Evolutionary conservation across 1,140 invertebrate genomes (phyloP).

Genomic region (Riptortus pedestris): DNA sequence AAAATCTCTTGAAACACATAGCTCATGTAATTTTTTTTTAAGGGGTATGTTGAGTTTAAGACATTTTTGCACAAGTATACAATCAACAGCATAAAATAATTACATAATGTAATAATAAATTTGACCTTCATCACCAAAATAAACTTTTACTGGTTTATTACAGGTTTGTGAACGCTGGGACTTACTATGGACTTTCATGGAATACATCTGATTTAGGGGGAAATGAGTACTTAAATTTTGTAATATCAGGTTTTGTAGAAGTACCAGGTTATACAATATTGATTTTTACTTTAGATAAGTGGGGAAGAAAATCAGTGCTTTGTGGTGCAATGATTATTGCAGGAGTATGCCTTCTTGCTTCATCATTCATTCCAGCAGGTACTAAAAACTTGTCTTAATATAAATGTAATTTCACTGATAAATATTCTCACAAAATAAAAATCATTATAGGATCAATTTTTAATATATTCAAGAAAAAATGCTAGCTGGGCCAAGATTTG

Average conservation of each 20-base stretch:
- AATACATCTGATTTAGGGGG: constrained; percentile 62
- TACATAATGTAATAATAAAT: too few relatives aligned
- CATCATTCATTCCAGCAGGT: constrained; percentile 49
- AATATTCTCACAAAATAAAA: not conserved
- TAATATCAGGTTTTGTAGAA: constrained; percentile 64
- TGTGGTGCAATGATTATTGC: constrained; percentile 58
- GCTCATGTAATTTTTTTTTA: too few relatives aligned
- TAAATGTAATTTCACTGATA: not conserved
- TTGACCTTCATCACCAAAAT: too few relatives aligned
- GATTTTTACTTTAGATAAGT: constrained; percentile 57
- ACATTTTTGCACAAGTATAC: too few relatives aligned
- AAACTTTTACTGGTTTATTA: too few relatives aligned
- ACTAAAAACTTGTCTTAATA: too few relatives aligned
- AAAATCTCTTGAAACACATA: too few relatives aligned
- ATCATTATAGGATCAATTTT: not conserved
- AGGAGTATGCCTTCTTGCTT: constrained; percentile 49
- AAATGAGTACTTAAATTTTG: constrained; percentile 63
- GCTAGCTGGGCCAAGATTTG: too few relatives aligned
- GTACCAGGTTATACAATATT: constrained; percentile 61
- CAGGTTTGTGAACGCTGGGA: constrained; percentile 65
- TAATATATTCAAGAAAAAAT: not conserved
- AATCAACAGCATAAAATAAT: too few relatives aligned
- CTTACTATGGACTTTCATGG: constrained; percentile 74
- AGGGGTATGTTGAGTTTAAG: too few relatives aligned
- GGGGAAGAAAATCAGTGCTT: constrained; percentile 57